Conservation (phyloP, 37 sponge, comb jelly and placozoan genomes). For the Ephydatia muelleri region DNA sequence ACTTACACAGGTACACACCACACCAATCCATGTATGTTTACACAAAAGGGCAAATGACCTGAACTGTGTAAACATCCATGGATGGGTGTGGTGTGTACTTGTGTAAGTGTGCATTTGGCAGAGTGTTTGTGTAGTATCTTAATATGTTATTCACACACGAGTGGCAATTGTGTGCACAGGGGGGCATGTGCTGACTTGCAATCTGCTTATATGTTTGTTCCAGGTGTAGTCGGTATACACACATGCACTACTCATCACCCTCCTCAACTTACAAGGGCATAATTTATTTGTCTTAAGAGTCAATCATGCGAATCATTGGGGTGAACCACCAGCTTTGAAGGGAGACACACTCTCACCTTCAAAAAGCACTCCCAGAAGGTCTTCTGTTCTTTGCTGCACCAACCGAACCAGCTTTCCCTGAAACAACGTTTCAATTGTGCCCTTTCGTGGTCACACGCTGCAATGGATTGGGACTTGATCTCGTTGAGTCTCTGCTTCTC, state of each 20-base stretch:
- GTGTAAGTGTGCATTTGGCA: no score
- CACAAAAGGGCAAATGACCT: no score
- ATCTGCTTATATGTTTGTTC: no score
- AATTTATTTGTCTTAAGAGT: no score
- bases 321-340: not conserved
- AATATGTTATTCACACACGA: no score
- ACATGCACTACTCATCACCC: not conserved
- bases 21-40: no score
- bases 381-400: slow-evolving; percentile 53
- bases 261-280: not conserved
- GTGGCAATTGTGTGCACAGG: no score
- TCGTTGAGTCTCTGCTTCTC: slow-evolving; percentile 7
- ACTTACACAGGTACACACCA: no score
- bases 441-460: slow-evolving; percentile 44
- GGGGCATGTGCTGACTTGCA: no score
- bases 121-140: no score
- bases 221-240: slow-evolving; percentile 3
- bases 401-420: slow-evolving; percentile 57
- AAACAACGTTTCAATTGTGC: slow-evolving; percentile 40
- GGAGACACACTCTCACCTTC: slow-evolving; percentile 15
- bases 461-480: not conserved
- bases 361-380: slow-evolving; percentile 73
- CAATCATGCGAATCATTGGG: not conserved
- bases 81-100: no score
- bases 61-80: no score